These are phyloP conservation scores for Anguilla anguilla DNA, from an alignment of 2,797 vertebrate genomes.

Conservation along the genomic window DNA sequence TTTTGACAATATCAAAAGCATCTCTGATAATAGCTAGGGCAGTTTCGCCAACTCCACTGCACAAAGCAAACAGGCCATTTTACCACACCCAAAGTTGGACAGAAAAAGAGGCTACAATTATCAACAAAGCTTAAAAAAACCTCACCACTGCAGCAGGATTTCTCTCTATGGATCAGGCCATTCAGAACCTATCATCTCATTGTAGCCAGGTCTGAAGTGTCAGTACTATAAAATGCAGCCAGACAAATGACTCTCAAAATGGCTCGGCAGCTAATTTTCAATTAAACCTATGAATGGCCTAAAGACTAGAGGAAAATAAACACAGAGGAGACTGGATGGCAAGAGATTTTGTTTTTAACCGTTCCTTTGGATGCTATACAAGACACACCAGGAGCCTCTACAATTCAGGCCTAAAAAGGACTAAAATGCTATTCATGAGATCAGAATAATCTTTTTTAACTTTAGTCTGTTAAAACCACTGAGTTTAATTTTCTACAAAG, in stretches of 20 bases:
- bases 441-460: neutral
- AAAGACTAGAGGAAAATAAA: constrained; percentile 89
- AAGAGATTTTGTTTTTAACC: neutral
- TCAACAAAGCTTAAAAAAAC: constrained; percentile 86
- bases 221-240: constrained; percentile 91
- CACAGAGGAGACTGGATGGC: neutral
- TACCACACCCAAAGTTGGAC: constrained; percentile 97
- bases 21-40: constrained; percentile 99
- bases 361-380: neutral
- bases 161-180: constrained; percentile 83
- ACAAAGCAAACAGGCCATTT: constrained; percentile 98
- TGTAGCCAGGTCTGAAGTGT: constrained; percentile 95
- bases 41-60: constrained; percentile 87
- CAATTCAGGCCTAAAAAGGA: neutral
- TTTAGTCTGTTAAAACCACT: neutral
- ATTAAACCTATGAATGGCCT: constrained; percentile 98
- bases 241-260: constrained; percentile 98
- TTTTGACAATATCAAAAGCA: constrained; percentile 99
- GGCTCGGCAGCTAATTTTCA: constrained; percentile 99
- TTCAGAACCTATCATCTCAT: constrained; percentile 90
- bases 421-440: neutral
- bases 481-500: too few species aligned
- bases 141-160: constrained; percentile 86
- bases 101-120: constrained; percentile 98
- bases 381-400: neutral